These are phyloP conservation scores for Brachyopa scutellaris DNA, from an alignment of 2,888 invertebrate genomes.

Conservation along the genomic window DNA sequence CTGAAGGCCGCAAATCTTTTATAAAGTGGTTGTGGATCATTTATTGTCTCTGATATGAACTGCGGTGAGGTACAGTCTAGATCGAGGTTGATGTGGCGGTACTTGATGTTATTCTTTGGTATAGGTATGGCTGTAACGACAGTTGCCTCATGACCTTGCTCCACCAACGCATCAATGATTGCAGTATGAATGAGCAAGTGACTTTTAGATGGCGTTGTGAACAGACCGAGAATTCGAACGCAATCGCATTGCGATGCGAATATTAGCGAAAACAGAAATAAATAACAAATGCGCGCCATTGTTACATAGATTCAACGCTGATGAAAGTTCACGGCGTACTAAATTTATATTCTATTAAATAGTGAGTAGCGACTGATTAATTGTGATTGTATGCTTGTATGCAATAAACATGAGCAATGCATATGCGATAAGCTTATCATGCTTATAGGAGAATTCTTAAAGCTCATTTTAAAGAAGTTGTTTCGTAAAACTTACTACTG, in stretches of 20 bases:
- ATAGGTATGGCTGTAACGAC: constrained; percentile 52
- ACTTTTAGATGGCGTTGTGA: constrained; percentile 73
- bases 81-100: constrained; percentile 37
- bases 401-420: not conserved
- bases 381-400: not conserved
- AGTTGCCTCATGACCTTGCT: constrained; percentile 73
- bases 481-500: too few species aligned
- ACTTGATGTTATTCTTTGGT: constrained; percentile 24
- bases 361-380: too few species aligned
- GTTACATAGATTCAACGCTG: constrained; percentile 1
- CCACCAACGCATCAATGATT: constrained; percentile 73
- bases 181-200: constrained; percentile 73
- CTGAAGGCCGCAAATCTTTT: constrained; percentile 11
- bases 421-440: too few species aligned
- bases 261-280: not conserved
- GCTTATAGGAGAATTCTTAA: too few species aligned
- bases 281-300: constrained; percentile 12
- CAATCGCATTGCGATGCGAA: constrained; percentile 18
- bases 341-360: not conserved
- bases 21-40: constrained; percentile 36
- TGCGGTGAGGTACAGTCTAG: constrained; percentile 8
- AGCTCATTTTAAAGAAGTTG: too few species aligned
- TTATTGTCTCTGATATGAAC: constrained; percentile 1
- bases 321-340: not conserved
- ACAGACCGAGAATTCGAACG: constrained; percentile 65